Evolutionary conservation across 2,113 vertebrate species (phyloP).

Genomic region (Hemichromis elongatus): DNA sequence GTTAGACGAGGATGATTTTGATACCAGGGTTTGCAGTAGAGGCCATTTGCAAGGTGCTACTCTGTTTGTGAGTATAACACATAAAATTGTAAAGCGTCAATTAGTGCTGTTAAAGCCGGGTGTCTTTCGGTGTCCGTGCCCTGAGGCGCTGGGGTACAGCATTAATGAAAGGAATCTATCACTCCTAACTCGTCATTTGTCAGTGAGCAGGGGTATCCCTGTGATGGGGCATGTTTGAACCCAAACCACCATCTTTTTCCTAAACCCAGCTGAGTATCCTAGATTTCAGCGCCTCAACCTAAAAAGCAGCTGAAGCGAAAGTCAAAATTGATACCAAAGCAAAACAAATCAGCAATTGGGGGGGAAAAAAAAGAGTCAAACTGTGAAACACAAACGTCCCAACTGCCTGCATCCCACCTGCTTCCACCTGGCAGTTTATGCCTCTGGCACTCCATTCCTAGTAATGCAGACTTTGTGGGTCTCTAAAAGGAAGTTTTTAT

Average conservation of each 20-base stretch:
- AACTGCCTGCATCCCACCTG: background rate
- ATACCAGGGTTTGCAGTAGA: background rate
- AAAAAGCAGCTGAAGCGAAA: background rate
- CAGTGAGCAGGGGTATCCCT: background rate
- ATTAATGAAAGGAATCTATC: background rate
- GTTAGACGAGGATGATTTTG: background rate
- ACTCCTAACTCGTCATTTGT: background rate
- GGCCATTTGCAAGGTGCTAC: background rate
- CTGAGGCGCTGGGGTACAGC: background rate
- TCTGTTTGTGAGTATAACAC: background rate
- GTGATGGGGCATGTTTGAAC: background rate
- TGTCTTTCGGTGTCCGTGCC: background rate
- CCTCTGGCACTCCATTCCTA: background rate
- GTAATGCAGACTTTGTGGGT: background rate
- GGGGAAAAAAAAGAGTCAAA: background rate
- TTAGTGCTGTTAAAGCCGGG: background rate
- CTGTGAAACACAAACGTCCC: background rate
- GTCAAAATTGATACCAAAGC: background rate
- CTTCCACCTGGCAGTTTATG: background rate
- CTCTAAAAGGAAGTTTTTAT: background rate
- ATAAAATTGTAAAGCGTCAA: background rate
- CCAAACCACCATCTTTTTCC: background rate
- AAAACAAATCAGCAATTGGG: background rate
- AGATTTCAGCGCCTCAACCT: background rate
- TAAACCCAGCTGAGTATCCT: background rate